A percentile compares a stretch with the other conserved stretches of the same genome.
phyloP scores from a whole-genome alignment of 2,797 vertebrate species.

The Spheniscus humboldti region DNA sequence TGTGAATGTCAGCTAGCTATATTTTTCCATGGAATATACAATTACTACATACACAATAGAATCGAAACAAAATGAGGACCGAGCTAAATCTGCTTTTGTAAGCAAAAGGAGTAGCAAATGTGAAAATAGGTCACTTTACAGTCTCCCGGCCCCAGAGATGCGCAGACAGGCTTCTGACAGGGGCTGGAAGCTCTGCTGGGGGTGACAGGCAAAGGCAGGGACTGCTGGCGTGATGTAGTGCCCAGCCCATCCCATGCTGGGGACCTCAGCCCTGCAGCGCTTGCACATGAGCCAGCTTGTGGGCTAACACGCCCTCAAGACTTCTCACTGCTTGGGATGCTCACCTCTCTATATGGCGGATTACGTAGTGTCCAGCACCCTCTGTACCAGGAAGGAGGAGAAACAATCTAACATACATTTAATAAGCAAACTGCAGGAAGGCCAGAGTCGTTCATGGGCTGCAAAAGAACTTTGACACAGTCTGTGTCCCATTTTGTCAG shows the following conservation, averaged over 20 bases:
- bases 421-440: neutral
- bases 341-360: accelerated
- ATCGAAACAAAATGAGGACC: neutral
- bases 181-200: neutral
- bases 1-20: neutral
- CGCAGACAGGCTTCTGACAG: neutral
- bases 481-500: neutral
- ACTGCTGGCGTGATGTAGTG: neutral
- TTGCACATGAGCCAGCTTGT: neutral
- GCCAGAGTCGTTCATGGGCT: neutral
- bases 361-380: accelerated
- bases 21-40: neutral
- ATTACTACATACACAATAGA: neutral
- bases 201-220: neutral
- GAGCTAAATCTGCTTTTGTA: neutral
- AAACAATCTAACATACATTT: neutral
- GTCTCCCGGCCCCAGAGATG: neutral
- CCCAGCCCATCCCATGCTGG: neutral
- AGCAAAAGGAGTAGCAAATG: neutral
- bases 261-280: neutral
- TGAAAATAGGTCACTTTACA: neutral
- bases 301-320: neutral
- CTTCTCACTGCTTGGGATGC: neutral
- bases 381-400: neutral
- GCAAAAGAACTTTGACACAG: neutral